phyloP scores from a whole-genome alignment of 2,888 invertebrate genomes.

The Tinea semifulvella region DNA sequence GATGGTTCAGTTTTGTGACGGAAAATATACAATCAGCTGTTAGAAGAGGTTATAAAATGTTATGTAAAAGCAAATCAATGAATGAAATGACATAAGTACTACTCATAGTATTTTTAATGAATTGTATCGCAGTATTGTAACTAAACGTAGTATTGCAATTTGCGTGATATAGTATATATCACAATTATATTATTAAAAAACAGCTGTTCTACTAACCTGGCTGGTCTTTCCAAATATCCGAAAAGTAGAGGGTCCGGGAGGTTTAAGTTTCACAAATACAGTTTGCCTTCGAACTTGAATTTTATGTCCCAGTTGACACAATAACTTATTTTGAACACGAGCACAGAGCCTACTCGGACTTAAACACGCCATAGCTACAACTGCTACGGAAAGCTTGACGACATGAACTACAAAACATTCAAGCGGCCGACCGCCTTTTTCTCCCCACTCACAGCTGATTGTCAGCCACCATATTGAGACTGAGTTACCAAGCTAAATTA shows the following conservation, averaged over 20 bases:
- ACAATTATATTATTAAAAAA: too few species aligned
- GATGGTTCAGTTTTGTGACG: constrained; percentile 19
- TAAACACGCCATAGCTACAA: constrained; percentile 85
- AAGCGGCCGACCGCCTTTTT: constrained; percentile 49
- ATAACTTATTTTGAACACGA: constrained; percentile 79
- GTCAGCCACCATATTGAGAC: constrained; percentile 38
- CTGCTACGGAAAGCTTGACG: constrained; percentile 72
- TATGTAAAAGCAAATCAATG: constrained; percentile 33
- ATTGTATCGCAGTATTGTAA: background rate
- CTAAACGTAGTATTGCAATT: too few species aligned
- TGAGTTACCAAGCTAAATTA: constrained; percentile 26
- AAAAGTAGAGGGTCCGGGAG: constrained; percentile 68
- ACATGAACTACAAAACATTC: constrained; percentile 60
- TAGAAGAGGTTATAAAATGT: constrained; percentile 38
- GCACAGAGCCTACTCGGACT: constrained; percentile 84
- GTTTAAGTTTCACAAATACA: constrained; percentile 75
- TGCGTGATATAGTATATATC: too few species aligned
- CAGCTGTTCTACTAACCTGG: constrained; percentile 42
- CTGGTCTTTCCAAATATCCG: constrained; percentile 63
- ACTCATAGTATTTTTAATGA: background rate
- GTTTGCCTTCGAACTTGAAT: constrained; percentile 72
- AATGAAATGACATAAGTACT: constrained; percentile 22
- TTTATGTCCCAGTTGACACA: constrained; percentile 81
- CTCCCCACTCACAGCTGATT: constrained; percentile 66
- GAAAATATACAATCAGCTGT: constrained; percentile 31